These are phyloP conservation scores for Ptychadena robeensis DNA, from an alignment of 2,797 vertebrate species.

Conservation along the genomic window DNA sequence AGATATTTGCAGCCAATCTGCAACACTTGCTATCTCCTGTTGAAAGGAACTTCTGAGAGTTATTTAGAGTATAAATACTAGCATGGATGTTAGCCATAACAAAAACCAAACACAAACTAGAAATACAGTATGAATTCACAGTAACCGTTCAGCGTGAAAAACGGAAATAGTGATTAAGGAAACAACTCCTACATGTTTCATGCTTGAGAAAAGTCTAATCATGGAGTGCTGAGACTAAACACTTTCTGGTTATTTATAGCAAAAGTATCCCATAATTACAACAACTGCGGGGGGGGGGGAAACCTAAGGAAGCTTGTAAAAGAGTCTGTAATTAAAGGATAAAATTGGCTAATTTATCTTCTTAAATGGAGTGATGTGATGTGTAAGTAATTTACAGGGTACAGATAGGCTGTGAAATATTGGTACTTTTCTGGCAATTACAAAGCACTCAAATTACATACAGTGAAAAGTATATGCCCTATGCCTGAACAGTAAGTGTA, in stretches of 20 bases:
- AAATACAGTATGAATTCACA: background rate
- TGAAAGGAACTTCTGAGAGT: background rate
- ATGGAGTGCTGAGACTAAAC: constrained; percentile 42
- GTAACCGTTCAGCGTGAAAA: background rate
- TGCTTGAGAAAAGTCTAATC: constrained; percentile 28
- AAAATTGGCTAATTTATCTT: constrained; percentile 36
- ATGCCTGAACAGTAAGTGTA: background rate
- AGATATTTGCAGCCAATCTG: background rate
- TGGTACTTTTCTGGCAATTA: background rate
- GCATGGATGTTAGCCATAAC: background rate
- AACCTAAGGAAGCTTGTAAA: constrained; percentile 16
- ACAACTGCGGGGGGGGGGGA: constrained; percentile 24
- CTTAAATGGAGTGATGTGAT: constrained; percentile 23
- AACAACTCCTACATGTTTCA: constrained; percentile 44
- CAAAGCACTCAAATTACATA: constrained; percentile 1
- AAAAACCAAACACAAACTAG: background rate
- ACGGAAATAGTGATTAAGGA: constrained; percentile 30
- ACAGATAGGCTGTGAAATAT: background rate
- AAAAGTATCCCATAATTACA: constrained; percentile 33
- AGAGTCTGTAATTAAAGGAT: constrained; percentile 28
- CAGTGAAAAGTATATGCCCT: background rate
- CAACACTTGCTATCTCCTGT: background rate
- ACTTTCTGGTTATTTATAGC: constrained; percentile 52
- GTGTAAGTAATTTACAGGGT: constrained; percentile 34
- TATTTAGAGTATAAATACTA: background rate